Base-by-base conservation (phyloP, 2,113 vertebrate genomes). In the Pseudopipra pipra region DNA sequence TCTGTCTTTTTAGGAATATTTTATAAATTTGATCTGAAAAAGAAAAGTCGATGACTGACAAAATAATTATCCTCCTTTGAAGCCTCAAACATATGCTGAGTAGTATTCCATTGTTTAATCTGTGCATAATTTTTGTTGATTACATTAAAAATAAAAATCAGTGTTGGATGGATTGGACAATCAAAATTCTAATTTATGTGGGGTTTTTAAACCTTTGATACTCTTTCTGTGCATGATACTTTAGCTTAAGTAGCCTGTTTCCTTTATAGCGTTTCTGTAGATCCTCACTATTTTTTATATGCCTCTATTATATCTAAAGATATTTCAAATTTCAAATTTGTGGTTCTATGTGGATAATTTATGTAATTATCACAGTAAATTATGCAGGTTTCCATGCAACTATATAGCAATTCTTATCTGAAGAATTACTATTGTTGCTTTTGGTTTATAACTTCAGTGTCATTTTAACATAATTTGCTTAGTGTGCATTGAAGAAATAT, bases 101-200 rank as follows among this genome's bases (percentile, higher is more conserved):
- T 91, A 91, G 73, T 93, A 78, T 91, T 96, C 76, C 56, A n/a
- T 91, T 96, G 77, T 96, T 97, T 96, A 95, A 95, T 86, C 67
- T 58, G n/a, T 81, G 63, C 19, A 44, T 97, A 88, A 96, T 97
- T 97, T 96, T 95, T 93, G 55, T 95, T 97, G 95, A 97, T 97
- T 96, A 20, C 85, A 92, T 96, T 97, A 95, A 98, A 98, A 97
- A 96, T 96, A 97, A 96, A 97, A 97, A 94, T 89, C 88, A 85
- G n/a, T 62, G 72, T 83, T 94, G 89, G 71, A 79, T 95, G 66
- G 86, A 95, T 98, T 85, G 93, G 93, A 80, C 71, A 95, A 84
- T 97, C 87, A 95, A 84, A 85, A 82, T 72, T 95, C 74, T 95
- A 84, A 90, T 97, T 91, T 95, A 51, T 65, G n/a, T 78, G 70